Conservation (phyloP, 2,113 vertebrate genomes). For the Brienomyrus longianalis region DNA sequence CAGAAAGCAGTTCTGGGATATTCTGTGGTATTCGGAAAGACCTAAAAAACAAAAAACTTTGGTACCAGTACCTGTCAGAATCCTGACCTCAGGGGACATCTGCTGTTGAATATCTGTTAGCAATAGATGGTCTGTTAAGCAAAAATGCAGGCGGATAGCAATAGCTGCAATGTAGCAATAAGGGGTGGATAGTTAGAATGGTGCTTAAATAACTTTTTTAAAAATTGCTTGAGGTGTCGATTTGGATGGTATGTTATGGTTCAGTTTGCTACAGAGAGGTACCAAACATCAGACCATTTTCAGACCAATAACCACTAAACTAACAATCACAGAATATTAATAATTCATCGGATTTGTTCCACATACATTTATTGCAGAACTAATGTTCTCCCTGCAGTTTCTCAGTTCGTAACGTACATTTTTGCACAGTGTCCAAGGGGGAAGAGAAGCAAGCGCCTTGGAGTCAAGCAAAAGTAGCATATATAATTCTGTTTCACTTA, state of each 20-base stretch:
- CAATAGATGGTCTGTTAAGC: not conserved
- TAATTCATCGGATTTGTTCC: not conserved
- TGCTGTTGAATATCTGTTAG: not conserved
- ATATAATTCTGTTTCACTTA: not conserved
- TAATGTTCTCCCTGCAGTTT: not conserved
- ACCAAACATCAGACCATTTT: not conserved
- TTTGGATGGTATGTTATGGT: not conserved
- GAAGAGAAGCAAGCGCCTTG: not conserved
- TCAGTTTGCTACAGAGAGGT: not conserved
- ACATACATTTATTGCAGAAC: not conserved
- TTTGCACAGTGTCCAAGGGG: not conserved
- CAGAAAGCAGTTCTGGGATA: not conserved
- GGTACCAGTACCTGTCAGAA: not conserved
- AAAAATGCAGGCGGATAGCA: not conserved
- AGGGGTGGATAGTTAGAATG: not conserved
- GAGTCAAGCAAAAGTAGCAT: not conserved
- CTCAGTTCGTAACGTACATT: not conserved
- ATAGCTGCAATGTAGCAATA: not conserved
- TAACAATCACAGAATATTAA: not conserved
- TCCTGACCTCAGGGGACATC: not conserved
- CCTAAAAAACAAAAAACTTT: not conserved
- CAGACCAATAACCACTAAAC: not conserved
- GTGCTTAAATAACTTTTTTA: not conserved
- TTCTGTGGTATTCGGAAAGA: not conserved
- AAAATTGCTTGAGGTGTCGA: not conserved